Conservation (phyloP, 1,140 invertebrate species). For the Drosophila obscura region DNA sequence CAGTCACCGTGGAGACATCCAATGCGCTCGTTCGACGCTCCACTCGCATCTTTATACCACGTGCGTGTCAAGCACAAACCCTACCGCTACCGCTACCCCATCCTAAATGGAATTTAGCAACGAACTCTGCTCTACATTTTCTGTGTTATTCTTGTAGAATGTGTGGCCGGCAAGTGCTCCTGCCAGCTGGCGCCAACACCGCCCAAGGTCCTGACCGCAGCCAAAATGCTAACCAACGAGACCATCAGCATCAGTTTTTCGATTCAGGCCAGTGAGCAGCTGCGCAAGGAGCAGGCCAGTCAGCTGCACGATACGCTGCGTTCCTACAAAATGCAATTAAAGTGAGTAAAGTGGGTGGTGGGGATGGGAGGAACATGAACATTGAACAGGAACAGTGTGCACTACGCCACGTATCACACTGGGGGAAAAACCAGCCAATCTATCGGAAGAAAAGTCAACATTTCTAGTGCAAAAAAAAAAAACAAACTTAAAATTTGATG, state of each 20-base stretch:
- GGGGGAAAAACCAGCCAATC: too few relatives aligned
- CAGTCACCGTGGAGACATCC: conserved; percentile 72
- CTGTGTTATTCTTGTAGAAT: conserved; percentile 39
- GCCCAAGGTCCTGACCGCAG: conserved; percentile 54
- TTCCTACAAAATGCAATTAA: conserved; percentile 63
- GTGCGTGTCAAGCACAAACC: conserved; percentile 23
- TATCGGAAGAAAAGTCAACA: too few relatives aligned
- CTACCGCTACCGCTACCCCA: too few relatives aligned
- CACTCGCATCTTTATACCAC: conserved; percentile 56
- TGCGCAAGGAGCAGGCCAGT: conserved; percentile 47
- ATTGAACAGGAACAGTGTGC: too few relatives aligned
- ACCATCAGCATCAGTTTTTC: conserved; percentile 64
- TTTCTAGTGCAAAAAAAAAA: too few relatives aligned
- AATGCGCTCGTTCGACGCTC: conserved; percentile 57
- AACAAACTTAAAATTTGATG: too few relatives aligned
- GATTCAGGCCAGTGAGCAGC: conserved; percentile 51
- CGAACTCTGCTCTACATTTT: background rate
- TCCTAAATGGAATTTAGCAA: too few relatives aligned
- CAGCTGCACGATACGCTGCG: conserved; percentile 45
- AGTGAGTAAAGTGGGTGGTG: conserved; percentile 36
- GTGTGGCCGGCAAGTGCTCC: conserved; percentile 64
- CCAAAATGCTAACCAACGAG: conserved; percentile 63
- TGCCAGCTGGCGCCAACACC: conserved; percentile 49
- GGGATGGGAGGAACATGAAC: too few relatives aligned
- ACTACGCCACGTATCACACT: too few relatives aligned